A percentile compares a stretch with the other conserved stretches of the same genome.
phyloP scores from a whole-genome alignment of 2,888 invertebrate species.

The Chymomyza procnemis region DNA sequence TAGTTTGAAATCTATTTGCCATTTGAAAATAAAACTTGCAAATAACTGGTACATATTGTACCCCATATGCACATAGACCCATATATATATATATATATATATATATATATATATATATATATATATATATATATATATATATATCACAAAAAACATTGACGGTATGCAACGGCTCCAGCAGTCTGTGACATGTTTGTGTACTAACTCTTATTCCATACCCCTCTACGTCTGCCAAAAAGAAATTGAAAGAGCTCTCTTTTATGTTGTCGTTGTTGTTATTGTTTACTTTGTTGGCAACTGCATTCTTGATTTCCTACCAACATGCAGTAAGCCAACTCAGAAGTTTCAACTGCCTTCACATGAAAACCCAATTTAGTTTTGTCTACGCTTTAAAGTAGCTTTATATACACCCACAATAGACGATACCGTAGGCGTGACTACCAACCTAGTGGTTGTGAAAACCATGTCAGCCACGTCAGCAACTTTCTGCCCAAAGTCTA shows the following conservation, averaged over 20 bases:
- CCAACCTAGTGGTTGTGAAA: neutral
- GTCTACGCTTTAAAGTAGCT: slow-evolving; percentile 47
- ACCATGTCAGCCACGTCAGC: slow-evolving; percentile 7
- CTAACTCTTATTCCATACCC: slow-evolving; percentile 11
- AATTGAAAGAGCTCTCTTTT: slow-evolving; percentile 58
- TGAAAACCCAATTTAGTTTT: slow-evolving; percentile 37
- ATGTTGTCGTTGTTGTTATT: slow-evolving; percentile 8
- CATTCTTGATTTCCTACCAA: slow-evolving; percentile 57
- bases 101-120: too few relatives aligned
- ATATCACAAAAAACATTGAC: slow-evolving; percentile 12
- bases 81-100: too few relatives aligned
- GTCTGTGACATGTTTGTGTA: slow-evolving; percentile 44
- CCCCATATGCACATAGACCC: too few relatives aligned
- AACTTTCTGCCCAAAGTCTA: neutral
- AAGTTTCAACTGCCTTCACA: slow-evolving; percentile 51
- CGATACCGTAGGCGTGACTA: too few relatives aligned
- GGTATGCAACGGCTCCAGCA: slow-evolving; percentile 40
- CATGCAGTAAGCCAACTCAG: slow-evolving; percentile 43
- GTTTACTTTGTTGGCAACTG: slow-evolving; percentile 42
- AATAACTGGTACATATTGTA: neutral
- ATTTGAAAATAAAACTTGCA: neutral
- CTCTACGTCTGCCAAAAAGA: slow-evolving; percentile 52
- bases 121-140: too few relatives aligned
- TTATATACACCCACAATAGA: slow-evolving; percentile 46
- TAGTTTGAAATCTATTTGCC: slow-evolving; percentile 32